Base-by-base conservation (phyloP, 2,797 vertebrate species). In the Xenopus petersii region DNA sequence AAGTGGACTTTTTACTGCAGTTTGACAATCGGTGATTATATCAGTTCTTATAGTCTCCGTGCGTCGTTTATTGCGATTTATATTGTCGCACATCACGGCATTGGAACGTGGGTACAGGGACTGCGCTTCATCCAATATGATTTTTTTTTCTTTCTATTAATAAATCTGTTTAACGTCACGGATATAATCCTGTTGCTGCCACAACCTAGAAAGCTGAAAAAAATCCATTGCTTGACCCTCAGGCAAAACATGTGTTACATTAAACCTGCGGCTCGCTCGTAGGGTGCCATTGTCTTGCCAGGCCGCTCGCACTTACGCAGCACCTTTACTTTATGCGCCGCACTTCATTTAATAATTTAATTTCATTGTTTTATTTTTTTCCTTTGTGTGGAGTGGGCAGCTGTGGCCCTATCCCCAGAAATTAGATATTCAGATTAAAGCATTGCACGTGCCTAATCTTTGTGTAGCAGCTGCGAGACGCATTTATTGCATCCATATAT, bases 361-460 rank as follows among this genome's bases (percentile, higher is more conserved):
- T 63, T 33, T 33, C 2, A 33, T 63, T 36, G 61, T 16, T 33
- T 36, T 36, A n/a, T n/a, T 30, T 21, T 26, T 17, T 9, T 7
- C 21, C 21, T 62, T 24, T 33, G 7, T 8, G 26, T 3, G 10
- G 4, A 7, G 11, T 33, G 12, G 13, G 10, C 61, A 63, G 13
- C 26, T 63, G 61, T 12, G 21, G 30, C 13, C 30, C 24, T 46
- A 49, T 62, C 64, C 74, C 36, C 11, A n/a, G 36, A 58, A 26
- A 69, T 48, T 17, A 67, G 56, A 63, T 72, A 21, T 48, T 30
- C 30, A 33, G 64, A 67, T 62, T 60, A 55, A 24, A 12, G 17
- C 7, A 42, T 67, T 63, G 46, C 21, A 26, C 71, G 21, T 4
- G 12, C 17, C 47, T 67, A 67, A 67, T 71, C 69, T 71, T 9